phyloP scores from a whole-genome alignment of 2,888 invertebrate genomes.

The Carterocephalus palaemon region DNA sequence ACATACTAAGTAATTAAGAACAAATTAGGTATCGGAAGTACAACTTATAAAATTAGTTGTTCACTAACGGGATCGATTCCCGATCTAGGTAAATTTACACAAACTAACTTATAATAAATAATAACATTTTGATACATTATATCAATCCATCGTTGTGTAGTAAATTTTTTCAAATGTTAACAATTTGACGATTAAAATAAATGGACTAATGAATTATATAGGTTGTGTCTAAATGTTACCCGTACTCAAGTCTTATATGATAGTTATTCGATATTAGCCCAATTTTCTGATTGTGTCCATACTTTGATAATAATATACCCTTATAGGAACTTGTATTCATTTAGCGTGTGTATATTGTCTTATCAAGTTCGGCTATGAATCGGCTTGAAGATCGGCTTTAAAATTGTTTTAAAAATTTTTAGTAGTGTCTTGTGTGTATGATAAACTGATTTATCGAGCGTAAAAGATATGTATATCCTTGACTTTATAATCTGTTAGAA shows the following conservation, averaged over 20 bases:
- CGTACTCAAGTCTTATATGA: constrained; percentile 4
- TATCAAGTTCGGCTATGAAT: too few relatives aligned
- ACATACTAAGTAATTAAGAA: neutral
- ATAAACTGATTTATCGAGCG: too few relatives aligned
- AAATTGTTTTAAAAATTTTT: too few relatives aligned
- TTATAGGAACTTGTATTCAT: too few relatives aligned
- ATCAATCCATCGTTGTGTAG: constrained; percentile 8
- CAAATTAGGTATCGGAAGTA: constrained; percentile 16
- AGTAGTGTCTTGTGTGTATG: too few relatives aligned
- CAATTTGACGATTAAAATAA: neutral
- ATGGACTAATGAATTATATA: neutral
- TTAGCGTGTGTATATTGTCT: too few relatives aligned
- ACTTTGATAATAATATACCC: too few relatives aligned
- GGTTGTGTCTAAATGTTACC: constrained; percentile 8
- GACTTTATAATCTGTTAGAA: too few relatives aligned
- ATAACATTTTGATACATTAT: constrained; percentile 12
- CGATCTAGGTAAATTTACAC: constrained; percentile 17
- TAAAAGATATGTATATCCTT: too few relatives aligned
- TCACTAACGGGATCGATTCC: constrained; percentile 3
- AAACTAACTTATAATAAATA: constrained; percentile 9
- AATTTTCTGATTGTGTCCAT: neutral
- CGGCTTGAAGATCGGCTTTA: too few relatives aligned
- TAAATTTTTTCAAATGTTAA: constrained; percentile 16
- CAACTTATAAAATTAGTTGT: constrained; percentile 10
- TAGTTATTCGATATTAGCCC: constrained; percentile 7